These are phyloP conservation scores for Peucedramus taeniatus DNA, from an alignment of 2,113 vertebrate species.

Conservation along the genomic window DNA sequence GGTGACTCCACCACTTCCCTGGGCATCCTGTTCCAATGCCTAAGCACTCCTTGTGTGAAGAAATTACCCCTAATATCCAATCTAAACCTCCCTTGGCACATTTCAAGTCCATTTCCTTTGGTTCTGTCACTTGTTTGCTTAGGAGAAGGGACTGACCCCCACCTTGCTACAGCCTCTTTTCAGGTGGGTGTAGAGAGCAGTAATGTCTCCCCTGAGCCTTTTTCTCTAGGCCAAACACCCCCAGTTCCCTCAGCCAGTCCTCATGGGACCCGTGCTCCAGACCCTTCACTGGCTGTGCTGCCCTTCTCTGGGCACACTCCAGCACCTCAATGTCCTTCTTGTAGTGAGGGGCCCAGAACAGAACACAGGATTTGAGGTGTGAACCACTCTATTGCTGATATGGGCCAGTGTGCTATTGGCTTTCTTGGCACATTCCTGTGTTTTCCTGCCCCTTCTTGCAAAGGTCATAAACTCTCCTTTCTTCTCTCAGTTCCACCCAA, in stretches of 20 bases:
- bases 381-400: neutral
- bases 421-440: neutral
- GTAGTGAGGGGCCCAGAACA: neutral
- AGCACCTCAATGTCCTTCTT: neutral
- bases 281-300: neutral
- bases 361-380: neutral
- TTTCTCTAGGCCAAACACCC: too few species aligned
- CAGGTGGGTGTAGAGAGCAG: neutral
- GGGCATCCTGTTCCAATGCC: neutral
- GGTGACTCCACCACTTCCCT: neutral
- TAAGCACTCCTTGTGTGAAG: neutral
- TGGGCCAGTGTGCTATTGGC: neutral
- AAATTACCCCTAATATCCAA: neutral
- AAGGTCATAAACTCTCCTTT: neutral
- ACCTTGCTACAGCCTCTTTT: neutral
- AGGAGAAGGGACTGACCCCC: neutral
- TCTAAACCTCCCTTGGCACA: neutral
- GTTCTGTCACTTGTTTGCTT: neutral
- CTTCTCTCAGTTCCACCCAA: neutral
- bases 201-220: neutral
- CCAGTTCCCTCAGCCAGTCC: neutral
- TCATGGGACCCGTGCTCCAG: neutral
- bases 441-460: neutral
- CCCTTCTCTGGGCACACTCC: neutral
- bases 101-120: neutral